phyloP scores from a whole-genome alignment of 2,113 vertebrate genomes.

The Paralichthys olivaceus region DNA sequence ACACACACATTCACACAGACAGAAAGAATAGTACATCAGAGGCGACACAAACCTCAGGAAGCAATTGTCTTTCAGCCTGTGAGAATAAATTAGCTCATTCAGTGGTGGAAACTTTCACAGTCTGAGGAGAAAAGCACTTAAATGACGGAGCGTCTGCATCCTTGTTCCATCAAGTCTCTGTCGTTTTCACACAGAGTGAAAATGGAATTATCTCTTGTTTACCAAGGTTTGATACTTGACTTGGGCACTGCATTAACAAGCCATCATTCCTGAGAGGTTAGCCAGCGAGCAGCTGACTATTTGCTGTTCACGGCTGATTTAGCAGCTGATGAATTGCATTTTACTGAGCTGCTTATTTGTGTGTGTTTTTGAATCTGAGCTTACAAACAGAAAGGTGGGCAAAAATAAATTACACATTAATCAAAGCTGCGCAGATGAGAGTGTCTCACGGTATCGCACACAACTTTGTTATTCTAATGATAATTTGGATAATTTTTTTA shows the following conservation, averaged over 20 bases:
- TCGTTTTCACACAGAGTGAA: slow-evolving; percentile 15
- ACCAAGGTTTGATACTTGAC: slow-evolving; percentile 26
- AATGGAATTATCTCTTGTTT: slow-evolving; percentile 28
- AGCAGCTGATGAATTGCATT: slow-evolving; percentile 35
- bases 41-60: slow-evolving; percentile 33
- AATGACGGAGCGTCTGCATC: slow-evolving; percentile 28
- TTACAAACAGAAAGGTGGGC: not conserved
- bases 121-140: slow-evolving; percentile 49
- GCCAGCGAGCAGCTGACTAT: not conserved
- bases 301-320: slow-evolving; percentile 40
- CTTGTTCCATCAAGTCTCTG: slow-evolving; percentile 23
- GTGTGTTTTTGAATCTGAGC: slow-evolving; percentile 2
- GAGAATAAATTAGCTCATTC: slow-evolving; percentile 69
- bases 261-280: slow-evolving; percentile 41
- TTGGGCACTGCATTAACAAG: slow-evolving; percentile 30
- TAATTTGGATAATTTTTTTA: not conserved
- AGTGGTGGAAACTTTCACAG: slow-evolving; percentile 49
- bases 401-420: slow-evolving; percentile 12
- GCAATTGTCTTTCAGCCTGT: slow-evolving; percentile 60
- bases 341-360: slow-evolving; percentile 11
- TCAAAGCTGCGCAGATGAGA: not conserved
- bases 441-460: not conserved
- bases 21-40: slow-evolving; percentile 15
- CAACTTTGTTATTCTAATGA: not conserved
- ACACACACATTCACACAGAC: not conserved